Evolutionary conservation across 2,888 invertebrate genomes (phyloP), one percentile per base, ranked within the genome.

Genomic region (Vandiemenella viatica): DNA sequence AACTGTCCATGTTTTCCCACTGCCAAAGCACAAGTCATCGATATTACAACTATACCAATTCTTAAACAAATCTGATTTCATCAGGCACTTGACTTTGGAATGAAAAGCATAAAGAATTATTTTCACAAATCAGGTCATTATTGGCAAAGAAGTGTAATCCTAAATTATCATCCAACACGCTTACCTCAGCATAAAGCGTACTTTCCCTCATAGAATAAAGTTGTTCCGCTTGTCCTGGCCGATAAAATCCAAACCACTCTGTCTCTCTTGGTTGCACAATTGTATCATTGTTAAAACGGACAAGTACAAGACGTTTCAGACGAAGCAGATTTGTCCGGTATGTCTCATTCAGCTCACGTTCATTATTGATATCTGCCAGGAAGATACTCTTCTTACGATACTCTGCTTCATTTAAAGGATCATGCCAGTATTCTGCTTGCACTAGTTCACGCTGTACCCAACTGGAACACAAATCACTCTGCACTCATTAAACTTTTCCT

Each of bases 351-450:
- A 79, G 63, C 1, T 45, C 71, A 53, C 59, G 61, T 65, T 96
- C 97, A 65, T 97, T 96, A 68, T 98, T 99, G 52, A 98, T 92
- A 58, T 97, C 96, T 0, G 93, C 80, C 5, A 98, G 69, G 63
- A 97, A 98, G 19, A 84, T 74, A 63, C 92, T 93, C 49, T 76
- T 75, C 1, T 72, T 60, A 53, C 68, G 74, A 67, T 98, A 99
- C 7, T 72, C 70, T 0, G 74, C 71, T 64, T 91, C 90, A 59
- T 87, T 73, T 1, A 91, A 65, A 0, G 98, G 96, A 68, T 98
- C 95, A 64, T 99, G 97, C 98, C 98, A 99, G 65, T 95, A 99
- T 23, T 96, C 87, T 0, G 97, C 96, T 70, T 96, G 98, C 0
- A 93, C 85, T 3, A 90, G 66, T 2, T 69, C 67, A 17, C 76